phyloP scores from a whole-genome alignment of 2,888 invertebrate species.

The Luperina testacea region DNA sequence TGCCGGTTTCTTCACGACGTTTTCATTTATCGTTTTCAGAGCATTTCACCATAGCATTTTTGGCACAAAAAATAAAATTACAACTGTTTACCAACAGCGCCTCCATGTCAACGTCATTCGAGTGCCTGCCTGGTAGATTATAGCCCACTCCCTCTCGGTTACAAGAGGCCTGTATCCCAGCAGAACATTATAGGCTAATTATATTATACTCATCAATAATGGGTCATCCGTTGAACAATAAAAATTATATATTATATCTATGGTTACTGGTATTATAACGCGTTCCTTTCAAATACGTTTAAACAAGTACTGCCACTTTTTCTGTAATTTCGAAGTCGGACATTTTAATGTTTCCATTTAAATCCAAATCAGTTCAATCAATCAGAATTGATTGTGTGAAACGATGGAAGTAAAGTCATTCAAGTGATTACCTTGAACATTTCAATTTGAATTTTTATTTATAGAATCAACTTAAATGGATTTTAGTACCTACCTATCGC shows the following conservation, averaged over 20 bases:
- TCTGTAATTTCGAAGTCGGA: background rate
- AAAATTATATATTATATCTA: background rate
- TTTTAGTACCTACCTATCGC: background rate
- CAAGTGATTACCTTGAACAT: constrained; percentile 44
- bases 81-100: too few species aligned
- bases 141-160: too few species aligned
- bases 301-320: background rate
- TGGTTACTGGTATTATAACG: background rate
- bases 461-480: constrained; percentile 20
- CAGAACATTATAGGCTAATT: too few species aligned
- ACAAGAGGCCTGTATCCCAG: too few species aligned
- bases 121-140: too few species aligned
- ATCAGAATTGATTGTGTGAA: constrained; percentile 52
- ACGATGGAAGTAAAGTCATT: constrained; percentile 51
- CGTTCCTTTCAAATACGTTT: background rate
- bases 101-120: too few species aligned
- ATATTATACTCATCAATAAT: too few species aligned
- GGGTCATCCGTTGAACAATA: background rate
- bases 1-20: too few species aligned
- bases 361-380: constrained; percentile 53
- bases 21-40: too few species aligned
- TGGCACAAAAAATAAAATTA: too few species aligned
- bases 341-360: constrained; percentile 35
- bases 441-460: constrained; percentile 43
- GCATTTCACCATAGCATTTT: too few species aligned